Conservation (phyloP, 2,797 vertebrate genomes). For the Sebastes trivittatus region DNA sequence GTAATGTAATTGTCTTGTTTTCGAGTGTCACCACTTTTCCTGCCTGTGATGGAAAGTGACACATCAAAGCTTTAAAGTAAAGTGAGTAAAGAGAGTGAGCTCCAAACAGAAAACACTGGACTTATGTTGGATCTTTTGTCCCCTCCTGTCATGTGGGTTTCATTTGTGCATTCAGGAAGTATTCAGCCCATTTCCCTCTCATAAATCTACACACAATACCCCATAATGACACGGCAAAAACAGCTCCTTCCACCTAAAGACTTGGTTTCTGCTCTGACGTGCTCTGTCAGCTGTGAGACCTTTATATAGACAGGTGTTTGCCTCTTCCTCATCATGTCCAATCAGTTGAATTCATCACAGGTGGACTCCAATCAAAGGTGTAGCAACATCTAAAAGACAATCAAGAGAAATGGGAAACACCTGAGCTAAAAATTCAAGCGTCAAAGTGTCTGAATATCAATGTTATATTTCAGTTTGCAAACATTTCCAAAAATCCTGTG, state of each 20-base stretch:
- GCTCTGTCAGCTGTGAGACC: background rate
- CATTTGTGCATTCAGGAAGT: background rate
- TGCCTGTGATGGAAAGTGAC: background rate
- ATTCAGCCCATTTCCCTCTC: background rate
- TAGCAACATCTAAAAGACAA: background rate
- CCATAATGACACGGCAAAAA: background rate
- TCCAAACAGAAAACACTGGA: background rate
- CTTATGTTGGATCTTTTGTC: background rate
- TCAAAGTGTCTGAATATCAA: background rate
- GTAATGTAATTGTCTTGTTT: background rate
- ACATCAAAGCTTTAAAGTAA: constrained; percentile 5
- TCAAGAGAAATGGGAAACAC: background rate
- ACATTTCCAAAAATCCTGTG: background rate
- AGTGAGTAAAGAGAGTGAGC: background rate
- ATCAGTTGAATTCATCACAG: background rate
- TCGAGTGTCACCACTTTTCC: background rate
- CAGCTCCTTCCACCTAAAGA: background rate
- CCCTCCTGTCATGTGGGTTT: background rate
- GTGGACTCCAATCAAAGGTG: background rate
- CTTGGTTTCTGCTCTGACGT: no score
- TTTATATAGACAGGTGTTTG: background rate
- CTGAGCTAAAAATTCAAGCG: background rate
- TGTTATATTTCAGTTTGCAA: background rate
- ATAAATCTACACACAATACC: background rate
- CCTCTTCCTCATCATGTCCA: background rate